Evolutionary conservation across 1,140 invertebrate genomes (phyloP), one percentile per base, ranked within the genome.

Genomic region (Halictus rubicundus): DNA sequence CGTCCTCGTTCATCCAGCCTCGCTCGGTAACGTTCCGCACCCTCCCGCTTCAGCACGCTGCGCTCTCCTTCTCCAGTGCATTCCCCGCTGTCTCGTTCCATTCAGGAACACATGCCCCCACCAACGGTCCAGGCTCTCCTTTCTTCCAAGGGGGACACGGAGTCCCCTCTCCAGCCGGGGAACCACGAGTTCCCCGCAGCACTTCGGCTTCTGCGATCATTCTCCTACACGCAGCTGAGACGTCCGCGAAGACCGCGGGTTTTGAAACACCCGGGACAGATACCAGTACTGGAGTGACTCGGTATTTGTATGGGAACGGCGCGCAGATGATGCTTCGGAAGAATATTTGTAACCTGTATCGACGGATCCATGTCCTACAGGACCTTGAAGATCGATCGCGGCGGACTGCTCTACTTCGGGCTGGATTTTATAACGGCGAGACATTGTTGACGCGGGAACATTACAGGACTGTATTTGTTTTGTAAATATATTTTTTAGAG

Each of bases 211-310:
- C n/a, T 37, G 21, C 14, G 37, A 39, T n/a, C 10, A 27, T 27
- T 52, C 42, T 46, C 42, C 42, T 32, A 32, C n/a, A 42, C 37
- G 52, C 68, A 60, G 27, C 19, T 37, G 54, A 60, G 32, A 70
- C 54, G 37, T 37, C 66, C 16, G 0, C 66, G 23, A 61, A 63
- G 37, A 75, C 72, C 72, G 72, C 72, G 72, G 72, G 21, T 57
- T 75, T 75, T 52, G 21, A 75, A 75, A 5, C 14, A 9, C n/a
- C 1, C 3, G 5, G 32, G 8, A 0, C 19, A n/a, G 12, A 0
- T n/a, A 6, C 49, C 8, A 21, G 19, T 6, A 16, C 16, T 19
- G 49, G 49, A 16, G 16, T 6, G 2, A 16, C 14, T 52, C 16
- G 32, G 32, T 5, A 0, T 52, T 52, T 14, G 49, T 52, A 52